phyloP scores from a whole-genome alignment of 1,140 invertebrate genomes.

The Drosophila sturtevanti region DNA sequence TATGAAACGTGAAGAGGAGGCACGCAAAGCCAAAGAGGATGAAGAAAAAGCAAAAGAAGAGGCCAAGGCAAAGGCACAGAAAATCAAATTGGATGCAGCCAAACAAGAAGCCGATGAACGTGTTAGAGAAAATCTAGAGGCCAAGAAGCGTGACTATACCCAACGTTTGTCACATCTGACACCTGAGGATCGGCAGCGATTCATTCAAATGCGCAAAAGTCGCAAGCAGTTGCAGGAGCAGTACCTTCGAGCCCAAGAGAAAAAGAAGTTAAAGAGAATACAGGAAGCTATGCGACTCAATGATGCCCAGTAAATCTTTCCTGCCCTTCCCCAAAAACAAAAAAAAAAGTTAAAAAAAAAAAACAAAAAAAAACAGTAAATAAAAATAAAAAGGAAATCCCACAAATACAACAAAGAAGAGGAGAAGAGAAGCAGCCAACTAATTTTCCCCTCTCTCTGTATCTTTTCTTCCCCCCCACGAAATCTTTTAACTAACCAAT shows the following conservation, averaged over 20 bases:
- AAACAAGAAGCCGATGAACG: constrained; percentile 55
- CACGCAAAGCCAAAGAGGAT: constrained; percentile 53
- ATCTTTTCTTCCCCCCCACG: not conserved
- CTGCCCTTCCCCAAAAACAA: not conserved
- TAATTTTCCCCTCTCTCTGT: not conserved
- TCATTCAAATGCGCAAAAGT: constrained; percentile 73
- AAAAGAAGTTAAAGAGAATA: constrained; percentile 67
- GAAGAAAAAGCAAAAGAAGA: constrained; percentile 43
- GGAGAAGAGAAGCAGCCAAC: no score
- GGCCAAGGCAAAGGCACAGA: constrained; percentile 44
- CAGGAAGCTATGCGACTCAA: constrained; percentile 67
- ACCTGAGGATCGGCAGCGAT: constrained; percentile 67
- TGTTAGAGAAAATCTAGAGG: constrained; percentile 34
- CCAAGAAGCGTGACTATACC: constrained; percentile 56
- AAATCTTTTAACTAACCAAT: constrained; percentile 37
- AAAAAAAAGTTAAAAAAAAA: constrained; percentile 16
- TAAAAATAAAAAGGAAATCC: constrained; percentile 23
- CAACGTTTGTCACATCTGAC: constrained; percentile 48
- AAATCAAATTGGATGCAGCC: constrained; percentile 52
- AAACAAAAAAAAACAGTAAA: constrained; percentile 16
- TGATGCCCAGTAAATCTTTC: constrained; percentile 48
- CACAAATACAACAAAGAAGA: no score
- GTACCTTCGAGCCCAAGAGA: constrained; percentile 37
- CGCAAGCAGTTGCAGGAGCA: constrained; percentile 66
- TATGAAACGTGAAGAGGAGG: constrained; percentile 51